phyloP scores from a whole-genome alignment of 2,888 invertebrate genomes.

The Melinopterus prodromus region DNA sequence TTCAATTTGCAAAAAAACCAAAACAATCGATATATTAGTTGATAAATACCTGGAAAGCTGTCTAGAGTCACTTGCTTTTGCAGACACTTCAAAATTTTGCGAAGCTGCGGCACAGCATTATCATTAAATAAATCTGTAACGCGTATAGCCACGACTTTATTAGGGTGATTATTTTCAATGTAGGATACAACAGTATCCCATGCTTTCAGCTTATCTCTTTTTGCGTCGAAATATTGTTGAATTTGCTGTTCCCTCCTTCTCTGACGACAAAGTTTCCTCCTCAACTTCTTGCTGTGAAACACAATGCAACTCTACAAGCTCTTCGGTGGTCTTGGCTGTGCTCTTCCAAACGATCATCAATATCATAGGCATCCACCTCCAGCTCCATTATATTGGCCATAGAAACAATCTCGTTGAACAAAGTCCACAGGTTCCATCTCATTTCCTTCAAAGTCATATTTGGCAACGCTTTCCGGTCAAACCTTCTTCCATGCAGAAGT shows the following conservation, averaged over 20 bases:
- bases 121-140: slow-evolving; percentile 28
- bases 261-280: not conserved
- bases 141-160: slow-evolving; percentile 12
- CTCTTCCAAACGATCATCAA: slow-evolving; percentile 25
- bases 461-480: slow-evolving; percentile 34
- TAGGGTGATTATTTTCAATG: slow-evolving; percentile 27
- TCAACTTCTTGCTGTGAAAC: slow-evolving; percentile 9
- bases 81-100: slow-evolving; percentile 31
- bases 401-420: slow-evolving; percentile 42
- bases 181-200: slow-evolving; percentile 26
- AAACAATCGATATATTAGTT: not conserved
- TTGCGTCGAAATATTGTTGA: too few relatives aligned
- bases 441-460: slow-evolving; percentile 32
- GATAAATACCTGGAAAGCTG: slow-evolving; percentile 5
- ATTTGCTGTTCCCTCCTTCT: not conserved
- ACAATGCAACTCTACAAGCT: slow-evolving; percentile 38
- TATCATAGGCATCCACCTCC: slow-evolving; percentile 21
- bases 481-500: slow-evolving; percentile 39
- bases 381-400: slow-evolving; percentile 39
- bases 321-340: slow-evolving; percentile 33
- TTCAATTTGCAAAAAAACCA: too few relatives aligned
- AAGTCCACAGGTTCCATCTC: slow-evolving; percentile 31
- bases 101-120: slow-evolving; percentile 34
- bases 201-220: slow-evolving; percentile 19
- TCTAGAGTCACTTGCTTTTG: slow-evolving; percentile 31